Percentiles rank a stretch among this genome's conserved stretches.
Conservation (phyloP, 2,888 invertebrate genomes). For the Ophioninae sp. region DNA sequence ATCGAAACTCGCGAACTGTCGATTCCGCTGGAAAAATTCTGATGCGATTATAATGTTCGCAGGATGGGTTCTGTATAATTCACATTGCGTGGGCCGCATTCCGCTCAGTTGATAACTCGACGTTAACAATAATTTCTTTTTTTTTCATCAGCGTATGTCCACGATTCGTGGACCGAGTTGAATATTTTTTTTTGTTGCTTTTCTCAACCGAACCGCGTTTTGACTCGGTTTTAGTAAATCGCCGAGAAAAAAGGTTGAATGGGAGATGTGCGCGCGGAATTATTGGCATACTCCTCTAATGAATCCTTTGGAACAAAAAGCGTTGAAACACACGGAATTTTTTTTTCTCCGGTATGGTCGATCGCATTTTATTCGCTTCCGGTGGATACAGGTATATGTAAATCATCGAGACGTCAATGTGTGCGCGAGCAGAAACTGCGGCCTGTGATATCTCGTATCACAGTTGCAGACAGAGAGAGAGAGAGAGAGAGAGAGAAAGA, state of each 20-base stretch:
- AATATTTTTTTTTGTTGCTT: constrained; percentile 5
- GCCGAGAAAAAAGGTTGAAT: constrained; percentile 7
- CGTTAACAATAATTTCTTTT: constrained; percentile 16
- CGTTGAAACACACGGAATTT: constrained; percentile 14
- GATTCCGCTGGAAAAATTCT: constrained; percentile 23
- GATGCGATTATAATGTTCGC: constrained; percentile 52
- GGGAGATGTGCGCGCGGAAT: constrained; percentile 2
- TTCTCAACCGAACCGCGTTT: not conserved
- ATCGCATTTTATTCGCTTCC: constrained; percentile 48
- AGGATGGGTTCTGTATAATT: constrained; percentile 43
- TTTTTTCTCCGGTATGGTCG: constrained; percentile 34
- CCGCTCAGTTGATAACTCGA: constrained; percentile 45
- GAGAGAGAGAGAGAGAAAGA: constrained; percentile 19
- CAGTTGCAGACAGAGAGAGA: constrained; percentile 21
- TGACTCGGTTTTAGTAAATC: not conserved
- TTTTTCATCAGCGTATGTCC: not conserved
- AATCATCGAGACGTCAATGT: constrained; percentile 29
- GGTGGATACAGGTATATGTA: constrained; percentile 43
- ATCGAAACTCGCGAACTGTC: constrained; percentile 34
- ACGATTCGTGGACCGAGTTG: not conserved
- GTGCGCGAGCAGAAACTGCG: constrained; percentile 37
- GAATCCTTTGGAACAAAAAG: constrained; percentile 17
- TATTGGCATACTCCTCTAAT: constrained; percentile 18
- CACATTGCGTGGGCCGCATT: constrained; percentile 38
- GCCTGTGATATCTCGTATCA: constrained; percentile 58